phyloP scores from a whole-genome alignment of 2,888 invertebrate species.

The Sturmia bella region DNA sequence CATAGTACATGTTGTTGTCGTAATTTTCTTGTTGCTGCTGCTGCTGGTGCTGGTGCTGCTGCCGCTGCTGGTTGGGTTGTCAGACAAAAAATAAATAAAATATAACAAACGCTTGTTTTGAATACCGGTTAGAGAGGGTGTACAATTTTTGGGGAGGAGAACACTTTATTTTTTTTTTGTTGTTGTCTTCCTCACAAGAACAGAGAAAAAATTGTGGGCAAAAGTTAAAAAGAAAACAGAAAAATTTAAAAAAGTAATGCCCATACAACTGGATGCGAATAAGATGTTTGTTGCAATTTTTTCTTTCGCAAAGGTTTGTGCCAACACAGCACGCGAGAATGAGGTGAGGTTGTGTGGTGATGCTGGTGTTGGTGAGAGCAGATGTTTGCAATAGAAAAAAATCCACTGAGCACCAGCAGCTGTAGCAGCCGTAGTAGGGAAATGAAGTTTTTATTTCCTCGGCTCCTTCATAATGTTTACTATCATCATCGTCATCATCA shows the following conservation, averaged over 20 bases:
- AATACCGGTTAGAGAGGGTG: constrained; percentile 66
- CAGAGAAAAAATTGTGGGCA: constrained; percentile 27
- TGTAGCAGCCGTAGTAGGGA: background rate
- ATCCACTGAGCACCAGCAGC: no score
- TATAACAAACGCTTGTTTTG: constrained; percentile 54
- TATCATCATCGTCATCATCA: constrained; percentile 42
- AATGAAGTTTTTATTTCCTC: background rate
- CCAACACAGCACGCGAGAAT: constrained; percentile 16
- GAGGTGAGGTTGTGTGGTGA: constrained; percentile 1
- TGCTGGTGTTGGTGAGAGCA: constrained; percentile 41
- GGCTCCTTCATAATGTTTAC: constrained; percentile 41
- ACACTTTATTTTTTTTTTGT: constrained; percentile 1
- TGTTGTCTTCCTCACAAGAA: constrained; percentile 8
- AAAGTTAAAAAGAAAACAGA: constrained; percentile 19
- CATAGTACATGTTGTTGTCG: constrained; percentile 51
- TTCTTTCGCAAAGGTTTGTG: constrained; percentile 4
- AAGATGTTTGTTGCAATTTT: constrained; percentile 59
- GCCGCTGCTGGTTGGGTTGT: constrained; percentile 47
- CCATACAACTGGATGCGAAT: constrained; percentile 28
- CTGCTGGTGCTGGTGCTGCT: background rate
- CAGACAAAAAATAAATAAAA: constrained; percentile 27
- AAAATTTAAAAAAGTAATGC: constrained; percentile 12
- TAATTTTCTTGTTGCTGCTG: constrained; percentile 32
- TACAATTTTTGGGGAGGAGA: constrained; percentile 46
- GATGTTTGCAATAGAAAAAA: constrained; percentile 44